These are phyloP conservation scores for Pongo pygmaeus DNA, from an alignment of 2,113 vertebrate genomes.

Conservation along the genomic window DNA sequence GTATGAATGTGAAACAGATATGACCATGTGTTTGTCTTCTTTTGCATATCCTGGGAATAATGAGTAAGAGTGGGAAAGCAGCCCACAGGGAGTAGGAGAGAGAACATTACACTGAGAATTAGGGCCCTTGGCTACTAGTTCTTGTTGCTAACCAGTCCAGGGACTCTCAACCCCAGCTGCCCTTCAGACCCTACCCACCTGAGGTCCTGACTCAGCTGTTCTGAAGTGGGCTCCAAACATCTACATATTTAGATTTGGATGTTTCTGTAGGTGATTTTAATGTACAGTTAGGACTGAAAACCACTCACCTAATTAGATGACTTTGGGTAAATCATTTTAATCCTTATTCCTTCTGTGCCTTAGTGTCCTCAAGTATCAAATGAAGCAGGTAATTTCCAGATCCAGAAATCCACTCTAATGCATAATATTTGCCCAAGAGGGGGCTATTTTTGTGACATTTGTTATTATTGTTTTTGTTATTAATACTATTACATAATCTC, in stretches of 20 bases:
- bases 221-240: not conserved
- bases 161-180: not conserved
- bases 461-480: conserved; percentile 18
- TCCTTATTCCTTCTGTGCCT: not conserved
- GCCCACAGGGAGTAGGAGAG: not conserved
- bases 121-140: not conserved
- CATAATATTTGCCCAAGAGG: not conserved
- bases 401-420: not conserved
- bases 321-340: not conserved
- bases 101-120: no score
- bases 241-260: not conserved
- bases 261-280: not conserved
- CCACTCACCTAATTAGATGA: not conserved
- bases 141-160: not conserved
- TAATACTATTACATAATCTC: conserved; percentile 9
- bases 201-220: not conserved
- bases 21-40: not conserved
- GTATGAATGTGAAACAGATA: not conserved
- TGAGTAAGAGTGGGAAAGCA: not conserved
- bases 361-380: not conserved
- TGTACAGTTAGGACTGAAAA: not conserved
- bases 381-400: not conserved
- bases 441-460: not conserved
- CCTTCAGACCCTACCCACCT: not conserved
- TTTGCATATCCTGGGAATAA: not conserved